Percentiles rank a stretch among this genome's conserved stretches.
These are phyloP conservation scores for Charanyca ferruginea DNA, from an alignment of 2,888 invertebrate species.

Conservation along the genomic window DNA sequence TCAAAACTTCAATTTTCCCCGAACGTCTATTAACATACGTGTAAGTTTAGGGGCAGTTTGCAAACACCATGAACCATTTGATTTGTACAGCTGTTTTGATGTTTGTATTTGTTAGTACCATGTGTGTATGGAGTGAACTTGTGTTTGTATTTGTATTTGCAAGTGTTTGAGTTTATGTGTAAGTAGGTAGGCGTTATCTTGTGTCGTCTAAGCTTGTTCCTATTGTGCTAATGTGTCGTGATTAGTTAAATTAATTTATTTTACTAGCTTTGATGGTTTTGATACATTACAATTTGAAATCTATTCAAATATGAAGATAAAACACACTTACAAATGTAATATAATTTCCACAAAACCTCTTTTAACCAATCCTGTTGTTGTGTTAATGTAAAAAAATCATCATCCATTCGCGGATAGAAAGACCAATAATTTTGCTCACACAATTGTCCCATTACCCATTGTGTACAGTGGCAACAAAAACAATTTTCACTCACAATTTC, in stretches of 20 bases:
- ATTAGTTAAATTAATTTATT: not conserved
- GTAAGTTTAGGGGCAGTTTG: not conserved
- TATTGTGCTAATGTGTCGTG: not conserved
- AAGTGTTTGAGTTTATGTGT: constrained; percentile 2
- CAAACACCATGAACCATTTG: constrained; percentile 48
- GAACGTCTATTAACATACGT: not conserved
- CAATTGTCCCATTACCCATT: constrained; percentile 12
- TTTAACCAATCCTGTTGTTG: not conserved
- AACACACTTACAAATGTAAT: not conserved
- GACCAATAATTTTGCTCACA: constrained; percentile 28
- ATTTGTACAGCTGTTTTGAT: constrained; percentile 67
- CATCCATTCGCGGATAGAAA: not conserved
- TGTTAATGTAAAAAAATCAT: not conserved
- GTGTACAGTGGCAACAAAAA: constrained; percentile 34
- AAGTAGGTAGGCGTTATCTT: not conserved
- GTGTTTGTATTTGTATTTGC: constrained; percentile 23
- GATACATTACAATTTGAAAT: too few relatives aligned
- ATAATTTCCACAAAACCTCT: not conserved
- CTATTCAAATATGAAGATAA: too few relatives aligned
- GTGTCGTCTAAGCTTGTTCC: not conserved
- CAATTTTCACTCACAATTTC: constrained; percentile 35
- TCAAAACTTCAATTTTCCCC: not conserved
- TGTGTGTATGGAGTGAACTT: constrained; percentile 6
- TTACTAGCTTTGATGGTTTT: not conserved
- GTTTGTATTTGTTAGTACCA: constrained; percentile 25